Percentiles rank a stretch among this genome's conserved stretches.
These are phyloP conservation scores for Kradibia gibbosae DNA, from an alignment of 1,140 invertebrate genomes.

Conservation along the genomic window DNA sequence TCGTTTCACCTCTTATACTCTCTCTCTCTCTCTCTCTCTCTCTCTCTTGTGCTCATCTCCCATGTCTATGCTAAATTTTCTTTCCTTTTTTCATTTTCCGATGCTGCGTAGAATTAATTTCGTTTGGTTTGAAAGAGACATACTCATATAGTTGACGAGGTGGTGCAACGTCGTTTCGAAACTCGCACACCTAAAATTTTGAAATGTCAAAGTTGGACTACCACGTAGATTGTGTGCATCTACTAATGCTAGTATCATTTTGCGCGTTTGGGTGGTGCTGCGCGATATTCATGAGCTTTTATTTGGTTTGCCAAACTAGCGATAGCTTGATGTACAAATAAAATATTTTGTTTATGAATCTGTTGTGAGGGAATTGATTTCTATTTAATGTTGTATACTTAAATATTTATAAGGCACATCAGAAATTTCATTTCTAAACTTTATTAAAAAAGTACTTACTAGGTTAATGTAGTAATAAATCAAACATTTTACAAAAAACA, in stretches of 20 bases:
- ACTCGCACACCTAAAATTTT: slow-evolving; percentile 16
- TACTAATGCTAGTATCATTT: slow-evolving; percentile 23
- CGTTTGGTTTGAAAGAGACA: slow-evolving; percentile 33
- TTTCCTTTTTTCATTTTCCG: neutral
- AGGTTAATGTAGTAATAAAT: neutral
- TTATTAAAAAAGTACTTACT: neutral
- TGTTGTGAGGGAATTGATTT: neutral
- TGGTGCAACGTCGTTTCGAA: slow-evolving; percentile 14
- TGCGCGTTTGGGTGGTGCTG: neutral
- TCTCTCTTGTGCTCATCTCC: neutral
- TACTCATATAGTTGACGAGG: neutral
- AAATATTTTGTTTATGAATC: slow-evolving; percentile 26
- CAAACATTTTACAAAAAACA: neutral
- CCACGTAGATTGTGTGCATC: neutral
- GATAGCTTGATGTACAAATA: neutral
- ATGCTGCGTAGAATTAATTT: slow-evolving; percentile 30
- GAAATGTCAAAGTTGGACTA: slow-evolving; percentile 30
- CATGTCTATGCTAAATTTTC: neutral
- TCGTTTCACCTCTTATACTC: slow-evolving; percentile 3
- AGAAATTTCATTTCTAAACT: neutral
- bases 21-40: neutral
- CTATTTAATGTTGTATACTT: neutral
- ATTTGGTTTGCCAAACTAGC: slow-evolving; percentile 35
- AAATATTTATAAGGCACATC: neutral
- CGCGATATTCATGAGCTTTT: slow-evolving; percentile 22